Base-by-base conservation (phyloP, 2,797 vertebrate genomes). In the Ambastaia sidthimunki region DNA sequence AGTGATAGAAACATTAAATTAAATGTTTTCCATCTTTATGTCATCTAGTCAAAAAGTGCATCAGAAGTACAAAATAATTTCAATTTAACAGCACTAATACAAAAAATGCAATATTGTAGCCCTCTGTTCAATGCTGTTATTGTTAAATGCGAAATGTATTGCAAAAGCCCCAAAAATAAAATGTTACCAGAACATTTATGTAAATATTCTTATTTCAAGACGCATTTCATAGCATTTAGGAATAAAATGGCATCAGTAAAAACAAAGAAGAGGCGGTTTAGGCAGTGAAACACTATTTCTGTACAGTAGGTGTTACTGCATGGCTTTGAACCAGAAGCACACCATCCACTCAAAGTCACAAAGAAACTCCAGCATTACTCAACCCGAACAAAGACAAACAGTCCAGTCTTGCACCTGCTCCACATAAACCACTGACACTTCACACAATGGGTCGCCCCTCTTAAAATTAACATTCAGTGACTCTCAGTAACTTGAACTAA, bases 291-390 rank as follows among this genome's bases (percentile, higher is more conserved):
- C 9, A n/a, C 21, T 7, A 62, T 34, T 65, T 79, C 21, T 50
- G 37, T 34, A 47, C 12, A 68, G 21, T 54, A 60, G 28, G 54
- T 80, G 16, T 50, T 34, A 34, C 68, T 15, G 19, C 1, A 48
- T 63, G 71, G 68, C 54, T 3, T 12, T 4, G 12, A 11, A 62
- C 76, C 69, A 83, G 23, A 52, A 76, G 81, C 77, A 72, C 48
- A 59, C 50, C 71, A 47, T 63, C 62, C 54, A 74, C 18, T 52
- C 19, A 37, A 76, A 78, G 16, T 50, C 21, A 71, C 18, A 78
- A 44, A 74, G 63, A 71, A 28, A 52, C 48, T 37, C 25, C 59
- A 76, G n/a, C 52, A 54, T 75, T 66, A 44, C 59, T 60, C 23
- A 23, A n/a, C 34, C 6, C n/a, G 2, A 69, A 21, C 21, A 65